Conservation (phyloP, 2,797 vertebrate genomes). For the Micromesistius poutassou region DNA sequence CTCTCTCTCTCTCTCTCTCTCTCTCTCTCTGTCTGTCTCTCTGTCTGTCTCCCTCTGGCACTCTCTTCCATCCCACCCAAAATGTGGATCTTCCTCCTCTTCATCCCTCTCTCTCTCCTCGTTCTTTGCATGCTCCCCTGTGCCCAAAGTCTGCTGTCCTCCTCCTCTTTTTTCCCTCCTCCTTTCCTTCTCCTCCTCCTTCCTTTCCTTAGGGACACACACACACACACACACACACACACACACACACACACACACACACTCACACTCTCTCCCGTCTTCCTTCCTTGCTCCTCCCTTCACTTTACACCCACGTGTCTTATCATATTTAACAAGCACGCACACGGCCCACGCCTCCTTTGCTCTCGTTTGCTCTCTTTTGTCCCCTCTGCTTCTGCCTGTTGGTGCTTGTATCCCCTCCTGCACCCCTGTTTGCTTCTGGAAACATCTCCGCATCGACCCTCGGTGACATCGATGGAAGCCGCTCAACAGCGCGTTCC, state of each 20-base stretch:
- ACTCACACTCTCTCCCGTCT: neutral
- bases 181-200: neutral
- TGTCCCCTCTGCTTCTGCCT: neutral
- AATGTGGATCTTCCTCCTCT: slow-evolving; percentile 10
- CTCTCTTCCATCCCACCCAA: slow-evolving; percentile 17
- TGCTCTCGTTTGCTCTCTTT: no score
- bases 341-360: neutral
- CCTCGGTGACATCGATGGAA: neutral
- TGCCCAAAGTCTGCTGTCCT: neutral
- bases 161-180: slow-evolving; percentile 21
- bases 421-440: neutral
- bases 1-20: slow-evolving; percentile 9
- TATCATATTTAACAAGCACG: neutral
- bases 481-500: neutral
- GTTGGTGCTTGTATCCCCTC: neutral
- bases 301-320: neutral
- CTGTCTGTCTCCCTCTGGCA: slow-evolving; percentile 9
- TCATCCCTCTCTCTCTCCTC: neutral
- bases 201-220: neutral
- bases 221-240: neutral
- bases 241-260: neutral
- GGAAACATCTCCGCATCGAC: slow-evolving; percentile 15
- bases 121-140: neutral
- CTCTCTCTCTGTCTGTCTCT: slow-evolving; percentile 4
- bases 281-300: neutral